These are phyloP conservation scores for Mus spicilegus DNA, from an alignment of 2,113 vertebrate species.

Conservation along the genomic window DNA sequence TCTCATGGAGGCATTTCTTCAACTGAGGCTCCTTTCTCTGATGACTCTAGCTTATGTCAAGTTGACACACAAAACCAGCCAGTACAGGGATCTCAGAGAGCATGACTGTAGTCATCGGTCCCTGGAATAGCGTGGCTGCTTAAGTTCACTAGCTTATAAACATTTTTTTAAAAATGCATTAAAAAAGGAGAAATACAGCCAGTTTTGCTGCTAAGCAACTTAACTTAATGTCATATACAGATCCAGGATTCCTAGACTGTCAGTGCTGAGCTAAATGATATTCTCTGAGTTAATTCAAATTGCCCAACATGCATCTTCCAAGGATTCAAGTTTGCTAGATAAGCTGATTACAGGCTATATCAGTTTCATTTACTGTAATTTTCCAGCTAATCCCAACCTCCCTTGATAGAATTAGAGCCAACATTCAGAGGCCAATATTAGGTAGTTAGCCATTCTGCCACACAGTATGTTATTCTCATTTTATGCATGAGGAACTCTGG, in stretches of 20 bases:
- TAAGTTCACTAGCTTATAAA: background rate
- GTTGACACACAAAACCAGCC: no score
- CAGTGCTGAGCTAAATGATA: background rate
- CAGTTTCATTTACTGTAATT: background rate
- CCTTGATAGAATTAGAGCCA: background rate
- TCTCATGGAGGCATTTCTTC: no score
- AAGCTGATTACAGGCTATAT: background rate
- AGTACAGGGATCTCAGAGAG: background rate
- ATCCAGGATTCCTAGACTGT: background rate
- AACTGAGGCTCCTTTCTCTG: no score
- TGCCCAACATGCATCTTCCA: background rate
- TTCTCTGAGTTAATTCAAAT: background rate
- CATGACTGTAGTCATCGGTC: background rate
- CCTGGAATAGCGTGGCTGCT: background rate
- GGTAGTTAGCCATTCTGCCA: no score
- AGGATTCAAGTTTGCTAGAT: background rate
- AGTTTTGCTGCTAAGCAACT: background rate
- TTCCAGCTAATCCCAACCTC: background rate
- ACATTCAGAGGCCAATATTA: background rate
- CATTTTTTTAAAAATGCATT: background rate
- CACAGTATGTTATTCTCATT: background rate
- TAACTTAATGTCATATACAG: background rate
- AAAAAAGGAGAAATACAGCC: background rate
- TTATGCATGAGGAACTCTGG: background rate
- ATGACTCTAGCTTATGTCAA: no score